These are phyloP conservation scores for Sternotherus odoratus DNA, from an alignment of 2,797 vertebrate genomes.

Conservation along the genomic window DNA sequence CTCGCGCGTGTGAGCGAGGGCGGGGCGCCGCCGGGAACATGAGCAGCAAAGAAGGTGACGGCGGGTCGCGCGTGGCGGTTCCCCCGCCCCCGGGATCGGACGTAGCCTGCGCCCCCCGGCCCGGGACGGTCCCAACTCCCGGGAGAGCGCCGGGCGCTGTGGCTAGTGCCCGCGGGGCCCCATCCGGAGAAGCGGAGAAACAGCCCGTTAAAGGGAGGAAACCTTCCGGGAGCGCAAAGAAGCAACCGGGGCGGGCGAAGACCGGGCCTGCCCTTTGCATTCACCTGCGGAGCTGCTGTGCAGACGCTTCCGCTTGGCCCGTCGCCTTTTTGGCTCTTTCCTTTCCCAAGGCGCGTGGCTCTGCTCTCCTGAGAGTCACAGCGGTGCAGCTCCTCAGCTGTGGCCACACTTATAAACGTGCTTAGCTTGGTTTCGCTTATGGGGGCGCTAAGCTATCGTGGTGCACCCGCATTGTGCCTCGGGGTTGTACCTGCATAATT, in stretches of 20 bases:
- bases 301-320: too few relatives aligned
- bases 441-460: not conserved
- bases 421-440: not conserved
- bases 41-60: slow-evolving; percentile 74
- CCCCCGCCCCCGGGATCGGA: too few relatives aligned
- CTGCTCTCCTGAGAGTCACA: not conserved
- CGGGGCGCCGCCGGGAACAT: slow-evolving; percentile 22
- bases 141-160: not conserved
- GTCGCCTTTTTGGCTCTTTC: not conserved
- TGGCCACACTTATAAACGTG: not conserved
- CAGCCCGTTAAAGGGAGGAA: too few relatives aligned
- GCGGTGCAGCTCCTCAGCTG: not conserved
- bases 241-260: not conserved
- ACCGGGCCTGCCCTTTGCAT: not conserved
- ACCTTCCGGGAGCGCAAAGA: too few relatives aligned
- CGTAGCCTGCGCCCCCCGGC: not conserved
- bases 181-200: not conserved
- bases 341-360: not conserved
- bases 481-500: not conserved
- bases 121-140: not conserved
- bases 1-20: not conserved
- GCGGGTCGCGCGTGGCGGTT: not conserved
- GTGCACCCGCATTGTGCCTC: not conserved
- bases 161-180: too few relatives aligned
- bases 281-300: not conserved